Evolutionary conservation across 2,888 invertebrate species (phyloP).

Genomic region (Drosophila mulleri): DNA sequence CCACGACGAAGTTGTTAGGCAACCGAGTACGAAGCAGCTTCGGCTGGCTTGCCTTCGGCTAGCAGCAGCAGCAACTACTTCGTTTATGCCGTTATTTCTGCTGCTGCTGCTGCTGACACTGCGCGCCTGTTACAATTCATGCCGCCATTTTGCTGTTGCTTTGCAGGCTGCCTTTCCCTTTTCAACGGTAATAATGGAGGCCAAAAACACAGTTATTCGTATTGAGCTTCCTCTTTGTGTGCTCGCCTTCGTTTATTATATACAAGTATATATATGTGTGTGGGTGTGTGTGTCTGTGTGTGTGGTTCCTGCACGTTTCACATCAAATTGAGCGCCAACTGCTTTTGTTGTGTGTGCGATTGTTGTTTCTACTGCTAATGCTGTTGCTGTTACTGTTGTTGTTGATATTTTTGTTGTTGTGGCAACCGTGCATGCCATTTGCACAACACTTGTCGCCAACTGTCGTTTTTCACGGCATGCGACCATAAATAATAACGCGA

Average conservation of each 20-base stretch:
- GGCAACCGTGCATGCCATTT: conserved; percentile 75
- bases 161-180: conserved; percentile 54
- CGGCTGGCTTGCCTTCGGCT: conserved; percentile 33
- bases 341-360: conserved; percentile 57
- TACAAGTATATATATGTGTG: conserved; percentile 11
- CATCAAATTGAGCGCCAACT: conserved; percentile 76
- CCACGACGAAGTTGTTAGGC: conserved; percentile 69
- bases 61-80: conserved; percentile 19
- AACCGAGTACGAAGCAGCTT: conserved; percentile 50
- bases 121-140: conserved; percentile 68
- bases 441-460: conserved; percentile 76
- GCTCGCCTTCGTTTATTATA: conserved; percentile 9
- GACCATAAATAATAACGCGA: conserved; percentile 74
- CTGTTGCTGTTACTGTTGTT: conserved; percentile 6
- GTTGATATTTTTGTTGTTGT: conserved; percentile 65
- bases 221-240: conserved; percentile 61
- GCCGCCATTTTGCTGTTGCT: conserved; percentile 73
- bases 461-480: conserved; percentile 77
- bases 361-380: conserved; percentile 29
- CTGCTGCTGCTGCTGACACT: conserved; percentile 22
- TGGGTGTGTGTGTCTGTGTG: conserved; percentile 26
- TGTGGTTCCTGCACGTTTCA: conserved; percentile 71
- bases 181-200: conserved; percentile 50
- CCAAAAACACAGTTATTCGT: conserved; percentile 63
- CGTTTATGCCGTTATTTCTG: conserved; percentile 14